Percentiles rank a stretch among this genome's conserved stretches.
Evolutionary conservation across 2,113 vertebrate species (phyloP).

Genomic region (rat (Rattus norvegicus)): DNA sequence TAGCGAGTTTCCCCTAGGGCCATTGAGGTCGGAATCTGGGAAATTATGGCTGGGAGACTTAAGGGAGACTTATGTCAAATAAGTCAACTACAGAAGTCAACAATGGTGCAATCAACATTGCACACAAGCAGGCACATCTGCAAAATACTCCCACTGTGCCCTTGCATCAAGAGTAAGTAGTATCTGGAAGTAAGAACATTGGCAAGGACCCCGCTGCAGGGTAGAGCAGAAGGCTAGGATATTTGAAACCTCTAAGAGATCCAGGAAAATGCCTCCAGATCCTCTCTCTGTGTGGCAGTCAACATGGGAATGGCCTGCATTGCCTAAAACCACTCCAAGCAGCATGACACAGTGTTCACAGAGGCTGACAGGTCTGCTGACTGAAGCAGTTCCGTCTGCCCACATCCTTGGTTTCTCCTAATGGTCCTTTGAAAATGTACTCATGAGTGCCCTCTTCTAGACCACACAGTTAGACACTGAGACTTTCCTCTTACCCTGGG

Average conservation of each 20-base stretch:
- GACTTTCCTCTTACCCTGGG: background rate
- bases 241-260: background rate
- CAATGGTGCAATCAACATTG: background rate
- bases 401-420: background rate
- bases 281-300: background rate
- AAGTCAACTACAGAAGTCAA: background rate
- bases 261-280: background rate
- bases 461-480: background rate
- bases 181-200: background rate
- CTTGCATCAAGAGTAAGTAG: background rate
- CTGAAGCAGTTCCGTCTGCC: background rate
- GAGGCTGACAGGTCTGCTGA: too few species aligned
- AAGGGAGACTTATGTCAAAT: background rate
- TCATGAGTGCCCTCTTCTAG: background rate
- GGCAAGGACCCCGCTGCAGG: background rate
- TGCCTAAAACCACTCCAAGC: background rate
- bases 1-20: background rate
- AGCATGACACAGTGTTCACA: rapidly evolving
- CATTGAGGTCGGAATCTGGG: background rate
- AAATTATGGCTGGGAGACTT: background rate
- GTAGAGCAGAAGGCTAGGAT: background rate
- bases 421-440: background rate
- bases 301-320: background rate
- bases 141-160: background rate
- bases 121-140: background rate